These are phyloP conservation scores for Polyergus mexicanus DNA, from an alignment of 1,140 invertebrate species.

Conservation along the genomic window DNA sequence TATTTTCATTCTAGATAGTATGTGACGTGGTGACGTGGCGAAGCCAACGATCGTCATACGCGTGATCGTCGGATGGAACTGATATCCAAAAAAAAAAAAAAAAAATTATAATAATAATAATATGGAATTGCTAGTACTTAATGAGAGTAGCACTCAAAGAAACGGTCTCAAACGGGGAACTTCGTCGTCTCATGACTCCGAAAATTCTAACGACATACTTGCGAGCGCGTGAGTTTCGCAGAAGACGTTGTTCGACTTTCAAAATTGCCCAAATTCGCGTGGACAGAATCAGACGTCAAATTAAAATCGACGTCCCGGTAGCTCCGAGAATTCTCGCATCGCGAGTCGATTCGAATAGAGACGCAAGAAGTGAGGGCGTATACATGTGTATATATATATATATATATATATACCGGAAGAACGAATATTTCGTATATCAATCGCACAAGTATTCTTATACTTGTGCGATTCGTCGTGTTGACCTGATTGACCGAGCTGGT, in stretches of 20 bases:
- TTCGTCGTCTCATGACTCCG: background rate
- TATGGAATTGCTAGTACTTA: conserved; percentile 79
- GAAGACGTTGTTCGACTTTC: background rate
- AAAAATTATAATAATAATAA: background rate
- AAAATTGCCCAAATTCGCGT: background rate
- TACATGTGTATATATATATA: background rate
- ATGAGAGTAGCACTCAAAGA: conserved; percentile 59
- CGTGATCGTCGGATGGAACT: conserved; percentile 24
- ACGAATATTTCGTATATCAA: conserved; percentile 19
- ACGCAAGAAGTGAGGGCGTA: background rate
- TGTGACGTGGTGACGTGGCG: background rate
- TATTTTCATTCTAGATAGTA: background rate
- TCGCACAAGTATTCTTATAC: too few species aligned
- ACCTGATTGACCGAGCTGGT: background rate
- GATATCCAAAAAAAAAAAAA: conserved; percentile 41
- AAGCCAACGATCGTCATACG: conserved; percentile 5
- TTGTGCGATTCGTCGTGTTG: too few species aligned
- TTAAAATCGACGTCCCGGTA: background rate
- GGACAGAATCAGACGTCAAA: background rate
- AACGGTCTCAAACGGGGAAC: background rate
- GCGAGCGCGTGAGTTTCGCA: background rate
- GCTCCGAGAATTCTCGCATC: background rate
- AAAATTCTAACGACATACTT: background rate
- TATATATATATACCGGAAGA: conserved; percentile 25
- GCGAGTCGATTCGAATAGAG: conserved; percentile 22